Percentiles rank a stretch among this genome's conserved stretches.
Conservation (phyloP, 2,888 invertebrate genomes). For the Philaethria dido region DNA sequence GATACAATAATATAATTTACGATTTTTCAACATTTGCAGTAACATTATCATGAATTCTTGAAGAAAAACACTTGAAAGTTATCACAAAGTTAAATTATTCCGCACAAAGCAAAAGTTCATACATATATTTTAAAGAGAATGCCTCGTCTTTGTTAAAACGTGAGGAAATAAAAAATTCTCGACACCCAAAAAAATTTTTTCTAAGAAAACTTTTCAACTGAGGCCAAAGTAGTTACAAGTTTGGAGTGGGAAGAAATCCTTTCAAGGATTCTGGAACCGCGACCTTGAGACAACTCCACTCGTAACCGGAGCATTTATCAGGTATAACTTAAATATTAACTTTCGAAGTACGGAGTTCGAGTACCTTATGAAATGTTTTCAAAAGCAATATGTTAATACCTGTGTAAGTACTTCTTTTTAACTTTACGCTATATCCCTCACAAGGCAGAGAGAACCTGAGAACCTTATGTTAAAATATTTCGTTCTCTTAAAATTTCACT, state of each 20-base stretch:
- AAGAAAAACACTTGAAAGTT: constrained; percentile 5
- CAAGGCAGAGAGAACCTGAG: too few species aligned
- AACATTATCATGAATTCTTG: not conserved
- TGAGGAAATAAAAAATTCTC: constrained; percentile 18
- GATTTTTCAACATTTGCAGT: not conserved
- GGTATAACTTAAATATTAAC: constrained; percentile 28
- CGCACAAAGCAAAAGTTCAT: not conserved
- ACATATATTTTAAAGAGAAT: constrained; percentile 18
- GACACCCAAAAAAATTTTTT: constrained; percentile 20
- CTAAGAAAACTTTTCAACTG: constrained; percentile 14
- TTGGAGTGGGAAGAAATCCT: constrained; percentile 18
- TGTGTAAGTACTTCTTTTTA: not conserved
- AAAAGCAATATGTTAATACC: not conserved
- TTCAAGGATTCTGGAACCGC: constrained; percentile 8
- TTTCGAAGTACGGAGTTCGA: not conserved
- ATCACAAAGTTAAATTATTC: constrained; percentile 3
- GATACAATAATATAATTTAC: too few species aligned
- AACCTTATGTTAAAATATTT: too few species aligned
- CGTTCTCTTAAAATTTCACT: too few species aligned
- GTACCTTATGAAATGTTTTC: not conserved
- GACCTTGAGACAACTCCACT: constrained; percentile 10
- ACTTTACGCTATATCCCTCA: too few species aligned
- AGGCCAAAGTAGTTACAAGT: constrained; percentile 6
- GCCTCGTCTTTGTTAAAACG: constrained; percentile 18
- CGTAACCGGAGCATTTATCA: constrained; percentile 20